These are phyloP conservation scores for Lerema accius DNA, from an alignment of 1,140 invertebrate species.

Conservation along the genomic window DNA sequence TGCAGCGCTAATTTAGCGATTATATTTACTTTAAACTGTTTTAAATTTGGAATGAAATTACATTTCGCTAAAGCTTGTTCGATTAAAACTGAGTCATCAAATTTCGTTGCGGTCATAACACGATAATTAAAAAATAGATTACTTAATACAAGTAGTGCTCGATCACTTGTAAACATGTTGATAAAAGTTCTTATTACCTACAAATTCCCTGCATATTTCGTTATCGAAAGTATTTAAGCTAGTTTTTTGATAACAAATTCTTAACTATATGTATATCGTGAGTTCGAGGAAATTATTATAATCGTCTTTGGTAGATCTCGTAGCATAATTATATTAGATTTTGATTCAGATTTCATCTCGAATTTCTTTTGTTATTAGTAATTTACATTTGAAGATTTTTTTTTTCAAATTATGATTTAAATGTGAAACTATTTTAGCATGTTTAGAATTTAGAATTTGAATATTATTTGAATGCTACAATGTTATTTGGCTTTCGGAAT, in stretches of 20 bases:
- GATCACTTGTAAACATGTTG: conserved; percentile 2
- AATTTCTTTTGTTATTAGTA: conserved; percentile 22
- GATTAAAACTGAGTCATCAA: conserved; percentile 1
- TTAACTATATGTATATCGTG: background rate
- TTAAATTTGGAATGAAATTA: no score
- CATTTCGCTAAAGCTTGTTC: no score
- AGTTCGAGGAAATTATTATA: conserved; percentile 1
- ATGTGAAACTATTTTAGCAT: conserved; percentile 13
- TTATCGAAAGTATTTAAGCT: conserved; percentile 13
- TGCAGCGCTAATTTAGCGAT: no score
- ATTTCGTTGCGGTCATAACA: background rate
- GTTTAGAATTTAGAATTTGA: background rate
- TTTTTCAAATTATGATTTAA: no score
- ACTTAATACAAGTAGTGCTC: conserved; percentile 6
- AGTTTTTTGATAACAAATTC: conserved; percentile 12
- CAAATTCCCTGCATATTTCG: conserved; percentile 5
- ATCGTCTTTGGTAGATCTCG: conserved; percentile 29
- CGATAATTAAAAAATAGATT: background rate
- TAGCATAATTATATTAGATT: conserved; percentile 10
- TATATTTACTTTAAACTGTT: no score
- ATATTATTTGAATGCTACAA: conserved; percentile 2
- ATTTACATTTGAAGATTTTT: conserved; percentile 1
- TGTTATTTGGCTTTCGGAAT: background rate
- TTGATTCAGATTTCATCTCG: conserved; percentile 26
- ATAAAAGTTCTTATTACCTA: conserved; percentile 9